Percentiles rank a stretch among this genome's conserved stretches.
phyloP scores from a whole-genome alignment of 2,797 vertebrate genomes.

The Trematomus bernacchii region DNA sequence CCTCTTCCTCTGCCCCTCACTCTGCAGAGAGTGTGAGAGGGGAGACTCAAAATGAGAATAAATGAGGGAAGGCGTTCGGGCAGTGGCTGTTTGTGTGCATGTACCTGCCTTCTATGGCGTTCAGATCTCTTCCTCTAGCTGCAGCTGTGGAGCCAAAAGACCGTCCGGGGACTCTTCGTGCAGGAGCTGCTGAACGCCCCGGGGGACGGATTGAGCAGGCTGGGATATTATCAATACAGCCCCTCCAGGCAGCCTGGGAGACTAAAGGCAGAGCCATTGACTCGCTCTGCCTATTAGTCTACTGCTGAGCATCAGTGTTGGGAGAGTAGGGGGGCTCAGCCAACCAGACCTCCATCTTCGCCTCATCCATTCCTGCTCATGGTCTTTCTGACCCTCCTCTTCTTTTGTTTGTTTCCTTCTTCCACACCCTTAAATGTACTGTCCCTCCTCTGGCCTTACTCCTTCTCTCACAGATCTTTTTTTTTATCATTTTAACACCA shows the following conservation, averaged over 20 bases:
- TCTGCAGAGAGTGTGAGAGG: constrained; percentile 60
- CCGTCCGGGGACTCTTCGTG: constrained; percentile 81
- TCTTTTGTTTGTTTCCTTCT: constrained; percentile 36
- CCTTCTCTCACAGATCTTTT: constrained; percentile 33
- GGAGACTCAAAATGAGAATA: constrained; percentile 78
- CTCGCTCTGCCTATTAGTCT: constrained; percentile 84
- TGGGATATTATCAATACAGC: constrained; percentile 86
- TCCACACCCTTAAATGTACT: constrained; percentile 22
- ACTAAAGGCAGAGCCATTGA: constrained; percentile 81
- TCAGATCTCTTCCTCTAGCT: constrained; percentile 64
- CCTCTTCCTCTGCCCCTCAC: constrained; percentile 64
- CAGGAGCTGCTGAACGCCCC: constrained; percentile 76
- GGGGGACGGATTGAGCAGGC: constrained; percentile 84
- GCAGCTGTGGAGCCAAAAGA: constrained; percentile 75
- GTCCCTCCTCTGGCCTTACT: constrained; percentile 29
- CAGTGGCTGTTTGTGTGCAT: constrained; percentile 48
- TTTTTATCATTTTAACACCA: constrained; percentile 39
- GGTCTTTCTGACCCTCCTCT: constrained; percentile 11
- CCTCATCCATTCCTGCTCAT: constrained; percentile 46
- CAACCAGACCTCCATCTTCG: constrained; percentile 61
- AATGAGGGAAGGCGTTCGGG: constrained; percentile 72
- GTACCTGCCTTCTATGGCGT: constrained; percentile 63
- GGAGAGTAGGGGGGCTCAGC: constrained; percentile 46
- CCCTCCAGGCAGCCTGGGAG: constrained; percentile 85
- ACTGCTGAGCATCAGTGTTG: constrained; percentile 77